Conservation (phyloP, 2,113 vertebrate genomes). For the Phalacrocorax carbo region DNA sequence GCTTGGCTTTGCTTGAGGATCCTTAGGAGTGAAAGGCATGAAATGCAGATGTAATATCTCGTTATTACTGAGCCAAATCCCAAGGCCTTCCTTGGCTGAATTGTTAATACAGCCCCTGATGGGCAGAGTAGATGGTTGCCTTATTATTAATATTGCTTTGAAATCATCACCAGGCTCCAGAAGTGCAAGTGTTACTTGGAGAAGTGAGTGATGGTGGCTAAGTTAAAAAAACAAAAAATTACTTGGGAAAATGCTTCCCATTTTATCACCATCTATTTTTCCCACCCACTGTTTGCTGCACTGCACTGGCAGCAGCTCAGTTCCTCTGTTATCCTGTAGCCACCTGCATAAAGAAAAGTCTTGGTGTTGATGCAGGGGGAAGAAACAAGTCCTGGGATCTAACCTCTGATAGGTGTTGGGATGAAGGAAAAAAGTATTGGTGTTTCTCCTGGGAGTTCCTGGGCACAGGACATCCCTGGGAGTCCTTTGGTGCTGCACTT, state of each 20-base stretch:
- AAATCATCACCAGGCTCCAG: neutral
- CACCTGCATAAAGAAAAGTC: rapidly evolving
- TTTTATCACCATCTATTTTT: neutral
- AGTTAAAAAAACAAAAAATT: neutral
- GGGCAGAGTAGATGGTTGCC: neutral
- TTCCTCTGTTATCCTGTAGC: neutral
- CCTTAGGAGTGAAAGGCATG: neutral
- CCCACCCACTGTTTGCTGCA: neutral
- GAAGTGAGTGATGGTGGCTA: neutral
- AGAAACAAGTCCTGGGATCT: neutral
- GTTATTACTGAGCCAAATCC: neutral
- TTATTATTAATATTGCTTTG: neutral
- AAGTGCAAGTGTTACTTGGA: neutral
- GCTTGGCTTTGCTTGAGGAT: neutral
- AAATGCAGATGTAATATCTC: neutral
- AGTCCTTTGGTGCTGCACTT: neutral
- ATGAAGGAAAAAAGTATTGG: neutral
- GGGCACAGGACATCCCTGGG: neutral
- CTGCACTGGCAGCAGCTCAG: neutral
- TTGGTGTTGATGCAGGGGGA: neutral
- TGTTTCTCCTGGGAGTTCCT: neutral
- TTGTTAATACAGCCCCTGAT: neutral
- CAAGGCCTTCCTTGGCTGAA: neutral
- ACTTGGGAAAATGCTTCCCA: neutral
- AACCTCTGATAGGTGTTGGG: neutral